Base-by-base conservation (phyloP, 2,888 invertebrate species). In the Trissolcus brochymenae region DNA sequence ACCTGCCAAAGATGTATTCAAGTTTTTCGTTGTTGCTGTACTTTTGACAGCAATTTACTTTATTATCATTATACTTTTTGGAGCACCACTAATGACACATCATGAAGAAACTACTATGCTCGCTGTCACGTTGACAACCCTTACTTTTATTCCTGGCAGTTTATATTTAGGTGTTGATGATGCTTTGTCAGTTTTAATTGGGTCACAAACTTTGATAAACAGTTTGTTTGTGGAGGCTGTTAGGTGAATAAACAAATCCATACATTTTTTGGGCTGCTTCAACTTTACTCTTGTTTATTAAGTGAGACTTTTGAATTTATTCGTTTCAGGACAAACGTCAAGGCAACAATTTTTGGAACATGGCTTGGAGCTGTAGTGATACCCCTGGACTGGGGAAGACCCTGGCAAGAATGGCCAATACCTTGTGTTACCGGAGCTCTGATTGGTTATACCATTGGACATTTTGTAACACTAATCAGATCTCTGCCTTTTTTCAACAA, bases 351-450 rank as follows among this genome's bases (percentile, higher is more conserved):
- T 11, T 87, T 94, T 40, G 96, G 96, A 2, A 93, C 95, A 4
- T 97, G 96, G 96, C 84, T 95, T 1, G 96, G 96, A 6, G 95
- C 96, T 2, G 91, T 95, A 68, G 94, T 95, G 0, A 95, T 97
- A 80, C 97, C 97, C 0, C 90, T 97, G 40, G 97, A 97, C 87
- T 97, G 97, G 97, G 95, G 96, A 88, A 91, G 94, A 56, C 94
- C 95, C 0, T 97, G 96, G 96, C 97, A 97, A 90, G 92, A 90
- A 72, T 94, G 94, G 94, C 94, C 94, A 0, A 92, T 94, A 81
- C 93, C 94, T 0, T 94, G 94, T 83, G 91, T 92, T 75, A 89
- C 92, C 0, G 94, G 94, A n/a, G 93, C 94, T 1, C 85, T 94
- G 0, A 86, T 91, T 57, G 94, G 94, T 4, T 93, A 91, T 82